Evolutionary conservation across 1,140 invertebrate genomes (phyloP), one percentile per base, ranked within the genome.

Genomic region (Calliopsis andreniformis): DNA sequence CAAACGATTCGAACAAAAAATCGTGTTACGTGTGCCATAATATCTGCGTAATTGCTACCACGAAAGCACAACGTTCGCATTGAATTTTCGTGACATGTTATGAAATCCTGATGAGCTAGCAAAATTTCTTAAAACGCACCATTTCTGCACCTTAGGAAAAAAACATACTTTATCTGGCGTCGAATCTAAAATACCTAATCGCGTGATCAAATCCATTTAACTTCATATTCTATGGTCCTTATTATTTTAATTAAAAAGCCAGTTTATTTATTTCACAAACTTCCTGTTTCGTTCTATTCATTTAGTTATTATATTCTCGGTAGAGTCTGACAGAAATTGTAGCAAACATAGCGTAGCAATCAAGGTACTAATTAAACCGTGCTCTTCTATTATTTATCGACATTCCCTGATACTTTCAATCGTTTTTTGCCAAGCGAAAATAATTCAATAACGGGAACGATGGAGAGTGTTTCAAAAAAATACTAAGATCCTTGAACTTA

Each of bases 401-500:
- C n/a, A n/a, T n/a, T n/a, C n/a, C n/a, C n/a, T n/a, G n/a, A n/a
- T n/a, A n/a, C n/a, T n/a, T n/a, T n/a, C n/a, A n/a, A n/a, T n/a
- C n/a, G n/a, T n/a, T n/a, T n/a, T n/a, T n/a, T n/a, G n/a, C n/a
- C n/a, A n/a, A n/a, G n/a, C n/a, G 35, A 23, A 25, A n/a, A 30
- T 32, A 55, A 28, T n/a, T 2, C 30, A 42, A 6, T 25, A 51
- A 35, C 0, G 14, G 23, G 25, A 55, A 35, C 14, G 14, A 75
- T 28, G 28, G 18, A 35, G 49, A 45, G 5, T 6, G 14, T 16
- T 7, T 25, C 14, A 47, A 32, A 32, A 49, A 25, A 66, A 42
- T 55, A 55, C 10, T 8, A 12, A 75, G 5, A 16, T 71, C 58
- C 58, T 71, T 51, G 42, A 71, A 62, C n/a, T 0, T 2, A 7